These are phyloP conservation scores for Pseudomyrmex flavicornis DNA, from an alignment of 1,140 invertebrate genomes.

Conservation along the genomic window DNA sequence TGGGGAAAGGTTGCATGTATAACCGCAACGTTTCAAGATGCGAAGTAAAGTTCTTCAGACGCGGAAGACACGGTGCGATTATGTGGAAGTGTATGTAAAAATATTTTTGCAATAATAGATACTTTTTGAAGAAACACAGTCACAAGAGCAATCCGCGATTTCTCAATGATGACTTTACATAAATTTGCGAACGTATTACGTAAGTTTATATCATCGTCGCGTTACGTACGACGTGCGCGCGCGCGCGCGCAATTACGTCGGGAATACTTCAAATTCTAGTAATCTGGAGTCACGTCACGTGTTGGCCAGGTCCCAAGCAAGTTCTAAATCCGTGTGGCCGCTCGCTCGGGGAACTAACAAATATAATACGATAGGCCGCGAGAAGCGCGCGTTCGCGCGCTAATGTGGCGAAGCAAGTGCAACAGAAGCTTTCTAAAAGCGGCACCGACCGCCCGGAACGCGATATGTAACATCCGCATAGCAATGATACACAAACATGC, in stretches of 20 bases:
- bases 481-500: neutral
- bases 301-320: constrained; percentile 54
- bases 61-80: no score
- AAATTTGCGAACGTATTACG: constrained; percentile 18
- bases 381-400: constrained; percentile 13
- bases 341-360: constrained; percentile 46
- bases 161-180: neutral
- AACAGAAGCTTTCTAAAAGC: constrained; percentile 51
- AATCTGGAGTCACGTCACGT: constrained; percentile 52
- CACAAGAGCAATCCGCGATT: neutral
- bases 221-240: neutral
- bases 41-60: neutral
- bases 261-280: constrained; percentile 49
- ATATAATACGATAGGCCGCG: constrained; percentile 52
- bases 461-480: constrained; percentile 45
- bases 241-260: constrained; percentile 41
- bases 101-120: neutral
- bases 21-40: constrained; percentile 39
- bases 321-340: constrained; percentile 55
- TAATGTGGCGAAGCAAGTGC: constrained; percentile 17
- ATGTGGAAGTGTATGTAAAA: no score
- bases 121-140: no score
- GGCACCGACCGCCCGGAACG: constrained; percentile 32
- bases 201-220: neutral
- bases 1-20: constrained; percentile 18